Evolutionary conservation across 2,113 vertebrate species (phyloP), one percentile per base, ranked within the genome.

Genomic region (Rutilus rutilus): DNA sequence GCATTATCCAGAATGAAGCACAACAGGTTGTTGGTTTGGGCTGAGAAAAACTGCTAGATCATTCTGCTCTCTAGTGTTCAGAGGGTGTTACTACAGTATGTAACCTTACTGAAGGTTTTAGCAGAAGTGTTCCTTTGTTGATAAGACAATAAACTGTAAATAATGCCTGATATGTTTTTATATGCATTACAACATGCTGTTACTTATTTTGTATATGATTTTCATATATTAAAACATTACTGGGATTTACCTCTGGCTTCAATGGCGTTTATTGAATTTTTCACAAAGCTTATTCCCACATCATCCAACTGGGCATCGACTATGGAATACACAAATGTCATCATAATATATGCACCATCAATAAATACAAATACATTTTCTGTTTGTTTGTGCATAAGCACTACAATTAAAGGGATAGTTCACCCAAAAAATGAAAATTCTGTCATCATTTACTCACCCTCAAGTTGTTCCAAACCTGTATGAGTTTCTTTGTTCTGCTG

Each of bases 251-350:
- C 98, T 97, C 97, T 95, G 21, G 91, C 95, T 90, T 99, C 98
- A 84, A 99, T 93, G 50, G 97, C 97, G 82, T 89, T 95, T 92
- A 99, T 97, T 85, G 97, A 97, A 84, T 98, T 98, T 94, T 94
- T 97, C 91, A 99, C 92, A 94, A 99, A 92, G 54, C 91, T 92
- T 89, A 98, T 94, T 8, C 98, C 98, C 77, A 96, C 92, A 3
- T 96, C 96, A 94, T 99, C 97, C 93, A 99, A 89, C 33, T 97
- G 97, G 27, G 96, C 96, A 87, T 96, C 98, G 81, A 95, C 95
- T 96, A 84, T 33, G 78, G 60, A 86, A 79, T 19, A 57, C 11
- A 86, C 33, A 39, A 86, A 89, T 75, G 82, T 62, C 65, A n/a
- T 25, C 25, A 83, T 12, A 25, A 50, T 19, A 21, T 69, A 36